Conservation (phyloP, 2,888 invertebrate species). For the Lycia hirtaria region DNA sequence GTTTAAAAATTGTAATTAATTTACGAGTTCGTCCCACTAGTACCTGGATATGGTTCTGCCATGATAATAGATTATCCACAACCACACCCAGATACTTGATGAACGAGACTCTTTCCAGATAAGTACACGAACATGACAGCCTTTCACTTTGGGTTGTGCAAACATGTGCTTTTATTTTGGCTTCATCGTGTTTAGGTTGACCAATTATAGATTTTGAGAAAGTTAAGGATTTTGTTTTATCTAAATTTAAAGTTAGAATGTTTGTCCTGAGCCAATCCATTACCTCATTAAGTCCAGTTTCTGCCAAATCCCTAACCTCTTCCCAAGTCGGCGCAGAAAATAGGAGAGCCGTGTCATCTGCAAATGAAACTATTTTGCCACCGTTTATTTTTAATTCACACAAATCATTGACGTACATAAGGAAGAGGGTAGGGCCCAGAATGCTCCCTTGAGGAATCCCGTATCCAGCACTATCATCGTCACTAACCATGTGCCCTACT, state of each 20-base stretch:
- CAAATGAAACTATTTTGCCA: conserved; percentile 1
- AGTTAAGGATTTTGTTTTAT: neutral
- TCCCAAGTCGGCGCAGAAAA: neutral
- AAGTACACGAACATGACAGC: neutral
- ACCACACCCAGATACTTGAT: neutral
- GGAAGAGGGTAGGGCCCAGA: neutral
- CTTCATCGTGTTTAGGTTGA: neutral
- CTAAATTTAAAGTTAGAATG: neutral
- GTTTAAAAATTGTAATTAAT: neutral
- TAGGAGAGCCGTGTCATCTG: neutral
- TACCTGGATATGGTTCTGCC: neutral
- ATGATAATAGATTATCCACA: neutral
- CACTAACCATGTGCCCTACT: neutral
- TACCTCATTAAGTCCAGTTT: neutral
- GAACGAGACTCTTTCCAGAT: neutral
- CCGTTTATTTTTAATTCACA: neutral
- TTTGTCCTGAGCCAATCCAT: neutral
- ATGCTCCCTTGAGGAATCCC: neutral
- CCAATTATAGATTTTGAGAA: neutral
- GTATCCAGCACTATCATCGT: neutral
- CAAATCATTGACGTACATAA: neutral
- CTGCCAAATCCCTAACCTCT: neutral
- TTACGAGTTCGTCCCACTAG: neutral
- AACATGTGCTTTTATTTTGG: neutral
- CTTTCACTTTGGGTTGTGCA: neutral